Evolutionary conservation across 2,888 invertebrate species (phyloP).

Genomic region (Cryptocephalus moraei): DNA sequence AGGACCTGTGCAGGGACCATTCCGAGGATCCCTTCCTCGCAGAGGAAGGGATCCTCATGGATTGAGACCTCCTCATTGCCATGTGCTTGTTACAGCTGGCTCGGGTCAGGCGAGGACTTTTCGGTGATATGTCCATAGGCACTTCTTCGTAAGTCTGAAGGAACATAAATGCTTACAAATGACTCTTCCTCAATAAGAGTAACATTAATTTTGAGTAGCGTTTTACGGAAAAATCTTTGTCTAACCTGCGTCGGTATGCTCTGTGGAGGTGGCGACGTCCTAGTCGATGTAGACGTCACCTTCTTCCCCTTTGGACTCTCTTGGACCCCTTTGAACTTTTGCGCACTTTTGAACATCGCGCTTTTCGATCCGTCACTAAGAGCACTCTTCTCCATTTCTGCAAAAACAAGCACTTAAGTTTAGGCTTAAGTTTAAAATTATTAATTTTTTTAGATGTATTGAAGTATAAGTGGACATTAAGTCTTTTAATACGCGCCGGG

Average conservation of each 20-base stretch:
- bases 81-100: slow-evolving; percentile 16
- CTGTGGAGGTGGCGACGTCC: slow-evolving; percentile 80
- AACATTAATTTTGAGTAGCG: no score
- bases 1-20: slow-evolving; percentile 47
- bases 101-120: slow-evolving; percentile 20
- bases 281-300: slow-evolving; percentile 47
- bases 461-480: no score
- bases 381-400: slow-evolving; percentile 8
- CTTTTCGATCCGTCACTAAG: not conserved
- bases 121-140: slow-evolving; percentile 11
- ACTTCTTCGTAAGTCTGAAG: slow-evolving; percentile 45
- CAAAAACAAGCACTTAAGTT: slow-evolving; percentile 20
- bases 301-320: slow-evolving; percentile 13
- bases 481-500: no score
- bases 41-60: slow-evolving; percentile 26
- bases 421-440: no score
- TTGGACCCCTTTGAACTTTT: slow-evolving; percentile 8
- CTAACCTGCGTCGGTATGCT: slow-evolving; percentile 70
- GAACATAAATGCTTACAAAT: no score
- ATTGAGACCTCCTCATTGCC: slow-evolving; percentile 31
- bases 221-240: no score
- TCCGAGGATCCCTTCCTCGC: slow-evolving; percentile 24
- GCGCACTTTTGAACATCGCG: no score
- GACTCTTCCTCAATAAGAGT: no score
- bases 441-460: no score